phyloP scores from a whole-genome alignment of 2,797 vertebrate genomes.

The Pangasius krempfi region DNA sequence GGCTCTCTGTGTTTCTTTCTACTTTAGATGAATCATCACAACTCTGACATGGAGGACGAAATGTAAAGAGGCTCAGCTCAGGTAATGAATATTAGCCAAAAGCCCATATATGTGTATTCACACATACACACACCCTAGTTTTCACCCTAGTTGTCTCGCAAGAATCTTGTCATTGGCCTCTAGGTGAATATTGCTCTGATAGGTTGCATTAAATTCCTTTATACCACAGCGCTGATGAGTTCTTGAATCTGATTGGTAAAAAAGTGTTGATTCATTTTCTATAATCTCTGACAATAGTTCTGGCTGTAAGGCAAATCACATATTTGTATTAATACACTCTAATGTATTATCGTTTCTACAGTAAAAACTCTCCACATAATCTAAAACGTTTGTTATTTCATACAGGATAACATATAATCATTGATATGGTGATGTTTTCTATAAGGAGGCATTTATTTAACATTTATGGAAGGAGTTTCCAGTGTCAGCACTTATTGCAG shows the following conservation, averaged over 20 bases:
- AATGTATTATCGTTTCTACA: no score
- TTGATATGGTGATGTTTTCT: background rate
- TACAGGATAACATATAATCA: no score
- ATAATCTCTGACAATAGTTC: no score
- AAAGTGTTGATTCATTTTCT: background rate
- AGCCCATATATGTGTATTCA: background rate
- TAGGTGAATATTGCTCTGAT: background rate
- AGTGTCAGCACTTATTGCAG: background rate
- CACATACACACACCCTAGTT: background rate
- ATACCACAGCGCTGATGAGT: background rate
- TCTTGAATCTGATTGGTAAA: background rate
- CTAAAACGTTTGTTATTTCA: no score
- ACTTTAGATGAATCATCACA: slow-evolving; percentile 46
- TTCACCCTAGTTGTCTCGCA: background rate
- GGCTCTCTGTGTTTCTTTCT: slow-evolving; percentile 22
- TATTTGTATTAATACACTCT: background rate
- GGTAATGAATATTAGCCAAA: slow-evolving; percentile 17
- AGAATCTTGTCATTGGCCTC: background rate
- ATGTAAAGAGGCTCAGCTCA: slow-evolving; percentile 36
- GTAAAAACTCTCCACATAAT: no score
- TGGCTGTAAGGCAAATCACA: background rate
- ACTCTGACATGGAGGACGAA: slow-evolving; percentile 49
- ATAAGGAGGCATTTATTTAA: no score
- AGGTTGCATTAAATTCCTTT: background rate
- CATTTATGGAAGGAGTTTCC: background rate